Percentiles rank a stretch among this genome's conserved stretches.
Conservation (phyloP, 2,888 invertebrate genomes). For the Lasioglossum calceatum region DNA sequence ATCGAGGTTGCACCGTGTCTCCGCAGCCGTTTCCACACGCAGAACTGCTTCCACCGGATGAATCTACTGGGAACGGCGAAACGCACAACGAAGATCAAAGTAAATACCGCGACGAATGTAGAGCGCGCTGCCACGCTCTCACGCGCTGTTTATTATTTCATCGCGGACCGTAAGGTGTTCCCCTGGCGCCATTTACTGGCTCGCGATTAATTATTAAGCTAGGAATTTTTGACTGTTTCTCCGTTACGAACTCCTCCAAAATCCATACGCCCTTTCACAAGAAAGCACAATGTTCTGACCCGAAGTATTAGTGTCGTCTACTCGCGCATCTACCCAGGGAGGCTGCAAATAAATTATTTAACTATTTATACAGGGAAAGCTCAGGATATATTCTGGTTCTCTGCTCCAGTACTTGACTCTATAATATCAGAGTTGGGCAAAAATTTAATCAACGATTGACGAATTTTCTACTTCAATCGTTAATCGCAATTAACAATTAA, state of each 20-base stretch:
- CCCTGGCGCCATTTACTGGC: background rate
- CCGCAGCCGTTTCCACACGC: slow-evolving; percentile 2
- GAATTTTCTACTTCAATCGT: too few species aligned
- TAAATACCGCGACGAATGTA: background rate
- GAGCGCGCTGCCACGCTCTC: background rate
- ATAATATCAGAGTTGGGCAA: too few species aligned
- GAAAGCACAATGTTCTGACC: background rate
- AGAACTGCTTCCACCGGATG: background rate
- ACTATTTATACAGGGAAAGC: background rate
- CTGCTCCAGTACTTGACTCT: too few species aligned
- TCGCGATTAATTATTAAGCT: background rate
- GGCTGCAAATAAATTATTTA: background rate
- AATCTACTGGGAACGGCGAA: background rate
- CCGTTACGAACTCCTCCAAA: background rate
- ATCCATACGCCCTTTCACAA: background rate
- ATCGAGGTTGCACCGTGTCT: background rate
- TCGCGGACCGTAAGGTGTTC: background rate
- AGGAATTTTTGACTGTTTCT: background rate
- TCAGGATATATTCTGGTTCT: background rate
- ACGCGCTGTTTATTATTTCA: slow-evolving; percentile 2
- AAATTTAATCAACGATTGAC: too few species aligned
- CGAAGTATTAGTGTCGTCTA: background rate
- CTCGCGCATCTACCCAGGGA: background rate
- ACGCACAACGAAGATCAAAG: slow-evolving; percentile 5
- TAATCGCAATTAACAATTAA: too few species aligned